Evolutionary conservation across 2,797 vertebrate genomes (phyloP), one percentile per base, ranked within the genome.

Genomic region (Diplodus sargus): DNA sequence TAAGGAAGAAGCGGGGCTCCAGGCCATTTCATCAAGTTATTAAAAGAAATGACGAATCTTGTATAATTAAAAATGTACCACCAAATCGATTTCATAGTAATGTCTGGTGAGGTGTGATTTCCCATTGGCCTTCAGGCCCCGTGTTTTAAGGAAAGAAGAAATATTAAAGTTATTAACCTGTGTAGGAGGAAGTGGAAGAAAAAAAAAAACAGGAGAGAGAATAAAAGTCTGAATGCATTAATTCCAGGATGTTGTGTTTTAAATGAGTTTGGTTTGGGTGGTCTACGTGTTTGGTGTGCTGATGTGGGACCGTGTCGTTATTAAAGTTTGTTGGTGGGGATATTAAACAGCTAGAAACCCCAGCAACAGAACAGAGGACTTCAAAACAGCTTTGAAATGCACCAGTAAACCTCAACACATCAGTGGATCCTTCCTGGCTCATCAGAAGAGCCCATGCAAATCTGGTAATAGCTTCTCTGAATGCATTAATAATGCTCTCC

Each of bases 401-500:
- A 65, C 73, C 84, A 87, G 72, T 60, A 89, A 84, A 89, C 78
- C 77, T 71, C 75, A 2, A 72, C 79, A 52, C 76, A 74, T 83
- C 74, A 81, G 79, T 30, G 62, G 57, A 76, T 86, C 61, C 4
- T 67, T 78, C 67, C 66, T 64, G 74, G 83, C 84, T 87, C 80
- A 84, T 90, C 85, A 84, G 47, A 81, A 25, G 68, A 72, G 78
- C 30, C 78, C 67, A 74, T 87, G 83, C 85, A 90, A 90, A 90
- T 90, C 85, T 73, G 34, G 83, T 89, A 88, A 89, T 86, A 28
- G 90, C 72, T 74, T 70, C 66, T 80, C 64, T 83, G 69, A 85
- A 89, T 85, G 85, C 84, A 90, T 90, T 89, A 83, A 90, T 85
- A 76, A 87, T 78, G 79, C 74, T 78, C 76, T 89, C 73, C 67